Evolutionary conservation across 1,140 invertebrate species (phyloP).

Genomic region (Oedothorax gibbosus): DNA sequence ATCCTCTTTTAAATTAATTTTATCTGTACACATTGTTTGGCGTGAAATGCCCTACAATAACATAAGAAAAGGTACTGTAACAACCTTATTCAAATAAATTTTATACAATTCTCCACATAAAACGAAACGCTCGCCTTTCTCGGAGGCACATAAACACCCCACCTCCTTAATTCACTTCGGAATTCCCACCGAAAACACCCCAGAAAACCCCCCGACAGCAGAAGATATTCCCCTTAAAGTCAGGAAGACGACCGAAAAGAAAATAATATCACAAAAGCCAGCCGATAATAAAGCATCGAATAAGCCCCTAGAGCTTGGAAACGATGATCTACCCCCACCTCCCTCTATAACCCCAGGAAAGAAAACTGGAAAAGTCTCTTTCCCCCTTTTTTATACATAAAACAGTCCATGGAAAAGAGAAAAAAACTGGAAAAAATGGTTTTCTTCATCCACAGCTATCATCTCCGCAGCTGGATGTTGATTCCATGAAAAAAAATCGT

Average conservation of each 20-base stretch:
- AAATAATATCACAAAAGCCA: background rate
- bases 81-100: no score
- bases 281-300: conserved; percentile 18
- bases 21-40: no score
- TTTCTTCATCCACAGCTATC: conserved; percentile 39
- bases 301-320: background rate
- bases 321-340: conserved; percentile 19
- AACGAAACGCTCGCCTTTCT: no score
- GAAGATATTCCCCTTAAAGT: background rate
- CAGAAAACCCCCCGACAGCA: no score
- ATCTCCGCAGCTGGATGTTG: conserved; percentile 42
- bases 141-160: no score
- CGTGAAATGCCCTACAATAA: no score
- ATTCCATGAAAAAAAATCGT: conserved; percentile 13
- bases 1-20: no score
- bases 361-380: background rate
- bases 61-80: no score
- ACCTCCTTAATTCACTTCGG: no score
- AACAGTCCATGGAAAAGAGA: background rate
- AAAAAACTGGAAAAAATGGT: conserved; percentile 2
- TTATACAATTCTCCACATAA: no score
- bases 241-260: background rate
- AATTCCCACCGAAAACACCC: no score
- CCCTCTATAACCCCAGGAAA: background rate
- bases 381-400: background rate